Conservation (phyloP, 1,140 invertebrate species). For the Aphaenogaster floridana region DNA sequence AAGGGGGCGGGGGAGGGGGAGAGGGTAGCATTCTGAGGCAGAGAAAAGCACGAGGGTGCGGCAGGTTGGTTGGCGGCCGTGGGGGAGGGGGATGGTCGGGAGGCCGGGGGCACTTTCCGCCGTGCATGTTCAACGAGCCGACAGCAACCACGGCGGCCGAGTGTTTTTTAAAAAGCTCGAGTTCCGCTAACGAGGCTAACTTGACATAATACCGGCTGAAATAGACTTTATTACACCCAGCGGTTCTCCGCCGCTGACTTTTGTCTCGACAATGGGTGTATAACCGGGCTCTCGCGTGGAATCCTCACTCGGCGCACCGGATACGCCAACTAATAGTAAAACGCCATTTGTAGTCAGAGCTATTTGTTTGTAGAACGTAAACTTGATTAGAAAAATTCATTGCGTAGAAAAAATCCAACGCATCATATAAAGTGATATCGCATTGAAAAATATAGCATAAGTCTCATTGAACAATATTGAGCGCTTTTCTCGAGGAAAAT, state of each 20-base stretch:
- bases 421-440: background rate
- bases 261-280: conserved; percentile 18
- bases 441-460: background rate
- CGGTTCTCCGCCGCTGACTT: conserved; percentile 62
- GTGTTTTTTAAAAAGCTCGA: conserved; percentile 84
- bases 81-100: background rate
- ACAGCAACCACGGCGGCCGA: conserved; percentile 80
- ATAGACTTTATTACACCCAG: conserved; percentile 84
- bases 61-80: conserved; percentile 29
- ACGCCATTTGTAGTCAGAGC: background rate
- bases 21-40: conserved; percentile 62
- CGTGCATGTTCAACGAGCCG: conserved; percentile 85
- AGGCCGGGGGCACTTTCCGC: conserved; percentile 70
- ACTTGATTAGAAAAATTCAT: background rate
- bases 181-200: conserved; percentile 86
- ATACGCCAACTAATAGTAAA: background rate
- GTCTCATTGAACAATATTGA: background rate
- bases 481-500: background rate
- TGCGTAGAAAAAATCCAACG: background rate
- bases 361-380: background rate
- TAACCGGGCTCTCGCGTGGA: background rate
- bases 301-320: background rate
- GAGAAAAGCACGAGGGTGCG: conserved; percentile 51
- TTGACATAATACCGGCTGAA: conserved; percentile 86
- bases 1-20: conserved; percentile 1